Conservation (phyloP, 2,113 vertebrate species). For the Salvelinus fontinalis region DNA sequence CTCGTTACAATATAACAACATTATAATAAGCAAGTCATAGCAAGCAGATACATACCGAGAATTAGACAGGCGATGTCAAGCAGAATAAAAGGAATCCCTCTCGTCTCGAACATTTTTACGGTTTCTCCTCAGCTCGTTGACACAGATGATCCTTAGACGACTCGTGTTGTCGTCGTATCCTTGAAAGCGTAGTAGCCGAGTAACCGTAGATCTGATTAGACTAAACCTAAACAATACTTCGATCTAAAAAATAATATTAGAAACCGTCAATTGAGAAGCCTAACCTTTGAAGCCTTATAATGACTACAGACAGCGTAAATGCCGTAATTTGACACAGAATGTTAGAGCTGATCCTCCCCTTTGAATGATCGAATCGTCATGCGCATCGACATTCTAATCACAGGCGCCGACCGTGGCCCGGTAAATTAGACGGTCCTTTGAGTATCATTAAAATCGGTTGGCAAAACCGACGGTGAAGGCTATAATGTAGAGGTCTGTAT, state of each 20-base stretch:
- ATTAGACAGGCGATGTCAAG: constrained; percentile 86
- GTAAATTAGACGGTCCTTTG: constrained; percentile 18
- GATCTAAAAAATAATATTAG: not conserved
- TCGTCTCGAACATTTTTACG: constrained; percentile 86
- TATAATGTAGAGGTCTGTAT: not conserved
- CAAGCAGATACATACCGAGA: constrained; percentile 80
- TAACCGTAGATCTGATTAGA: not conserved
- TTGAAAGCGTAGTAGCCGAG: not conserved
- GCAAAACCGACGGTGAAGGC: not conserved
- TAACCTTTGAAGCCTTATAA: too few species aligned
- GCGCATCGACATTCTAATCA: not conserved
- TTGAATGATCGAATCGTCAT: not conserved
- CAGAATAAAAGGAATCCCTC: constrained; percentile 84
- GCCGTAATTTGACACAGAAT: not conserved
- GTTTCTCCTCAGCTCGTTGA: constrained; percentile 12
- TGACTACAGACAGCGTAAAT: not conserved
- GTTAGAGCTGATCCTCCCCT: not conserved
- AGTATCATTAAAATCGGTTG: not conserved
- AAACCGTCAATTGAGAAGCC: not conserved
- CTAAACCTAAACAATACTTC: not conserved
- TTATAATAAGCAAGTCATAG: too few species aligned
- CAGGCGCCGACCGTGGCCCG: not conserved
- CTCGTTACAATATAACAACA: too few species aligned
- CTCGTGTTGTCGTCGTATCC: not conserved
- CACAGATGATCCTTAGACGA: constrained; percentile 33